phyloP scores from a whole-genome alignment of 2,113 vertebrate species.

The Apodemus speciosus region DNA sequence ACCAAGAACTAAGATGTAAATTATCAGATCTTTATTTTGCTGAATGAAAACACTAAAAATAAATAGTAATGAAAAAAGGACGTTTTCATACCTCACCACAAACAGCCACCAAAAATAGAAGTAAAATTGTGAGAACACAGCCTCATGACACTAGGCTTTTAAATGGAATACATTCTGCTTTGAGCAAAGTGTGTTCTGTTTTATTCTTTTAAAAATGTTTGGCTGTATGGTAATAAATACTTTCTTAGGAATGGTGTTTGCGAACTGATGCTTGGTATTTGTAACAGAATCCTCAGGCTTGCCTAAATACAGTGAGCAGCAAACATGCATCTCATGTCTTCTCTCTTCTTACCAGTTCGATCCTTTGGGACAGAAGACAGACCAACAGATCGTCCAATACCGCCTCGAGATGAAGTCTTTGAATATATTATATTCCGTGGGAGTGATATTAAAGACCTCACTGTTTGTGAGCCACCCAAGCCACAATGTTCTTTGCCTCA shows the following conservation, averaged over 20 bases:
- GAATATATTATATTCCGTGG: conserved; percentile 99
- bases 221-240: conserved; percentile 15
- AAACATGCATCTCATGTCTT: background rate
- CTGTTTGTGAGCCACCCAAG: conserved; percentile 97
- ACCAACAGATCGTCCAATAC: conserved; percentile 96
- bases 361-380: conserved; percentile 98
- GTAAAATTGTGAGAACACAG: background rate
- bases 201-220: background rate
- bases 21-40: conserved; percentile 33
- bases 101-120: conserved; percentile 18
- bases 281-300: background rate
- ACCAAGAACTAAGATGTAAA: background rate
- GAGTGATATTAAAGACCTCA: conserved; percentile 98
- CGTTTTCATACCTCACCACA: conserved; percentile 8
- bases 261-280: conserved; percentile 44
- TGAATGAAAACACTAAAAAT: conserved; percentile 54
- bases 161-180: background rate
- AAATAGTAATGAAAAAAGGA: background rate
- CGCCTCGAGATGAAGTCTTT: conserved; percentile 97
- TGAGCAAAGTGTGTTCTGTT: background rate
- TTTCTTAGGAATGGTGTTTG: conserved; percentile 22
- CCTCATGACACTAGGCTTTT: background rate
- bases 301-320: background rate
- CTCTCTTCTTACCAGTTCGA: conserved; percentile 86
- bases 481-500: conserved; percentile 94